Base-by-base conservation (phyloP, 2,113 vertebrate genomes). In the Laticauda colubrina region DNA sequence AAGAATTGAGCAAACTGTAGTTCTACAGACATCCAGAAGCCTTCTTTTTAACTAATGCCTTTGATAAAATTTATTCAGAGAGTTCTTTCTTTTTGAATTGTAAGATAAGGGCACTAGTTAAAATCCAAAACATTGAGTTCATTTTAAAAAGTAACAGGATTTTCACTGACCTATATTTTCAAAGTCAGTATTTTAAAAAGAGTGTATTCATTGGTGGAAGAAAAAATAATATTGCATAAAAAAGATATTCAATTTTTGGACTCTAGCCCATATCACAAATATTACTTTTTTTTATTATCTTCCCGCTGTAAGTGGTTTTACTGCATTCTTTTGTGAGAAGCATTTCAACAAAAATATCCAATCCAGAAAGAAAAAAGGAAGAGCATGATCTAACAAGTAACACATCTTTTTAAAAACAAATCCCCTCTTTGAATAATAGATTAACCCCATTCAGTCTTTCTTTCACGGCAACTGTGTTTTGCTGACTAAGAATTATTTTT, bases 241-340 rank as follows among this genome's bases (percentile, higher is more conserved):
- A 95, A 93, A 57, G 39, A 89, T 94, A 23, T 0, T 94, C 1
- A 90, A 21, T 64, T 86, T 86, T 88, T 90, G 92, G 85, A 91
- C 93, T 94, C 92, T 20, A 92, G 94, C 15, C 18, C 85, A 14
- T 53, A 90, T 85, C 59, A 85, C 51, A 59, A 93, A 91, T 2
- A 3, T 43, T 43, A 91, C 94, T 69, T 69, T 95, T 94, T 94
- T 87, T 48, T 51, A 51, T 91, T 88, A 92, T 57, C 91, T 88
- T 96, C 95, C 92, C 92, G 48, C 88, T 56, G 26, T 85, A 94
- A 95, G 94, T 1, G 90, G 94, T 90, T 93, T 57, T 85, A 92
- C 96, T 87, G 91, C 95, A 96, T 96, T 97, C 97, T 95, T 97
- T 92, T 92, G 91, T 93, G 90, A 90, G 87, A 90, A 95, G 4